These are phyloP conservation scores for Pterostichus niger DNA, from an alignment of 2,888 invertebrate species.

Conservation along the genomic window DNA sequence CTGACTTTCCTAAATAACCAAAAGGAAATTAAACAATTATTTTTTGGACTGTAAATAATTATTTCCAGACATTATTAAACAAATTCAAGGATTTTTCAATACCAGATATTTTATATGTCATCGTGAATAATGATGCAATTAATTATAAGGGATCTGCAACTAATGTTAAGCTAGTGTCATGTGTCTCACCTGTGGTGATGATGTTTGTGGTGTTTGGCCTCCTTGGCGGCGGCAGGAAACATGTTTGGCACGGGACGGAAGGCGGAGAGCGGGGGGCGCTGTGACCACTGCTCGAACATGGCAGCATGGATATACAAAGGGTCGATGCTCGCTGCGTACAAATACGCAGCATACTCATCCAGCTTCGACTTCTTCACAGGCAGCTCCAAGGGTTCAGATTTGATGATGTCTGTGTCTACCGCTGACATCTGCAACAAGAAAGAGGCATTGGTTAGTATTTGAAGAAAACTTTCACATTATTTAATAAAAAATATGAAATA, in stretches of 20 bases:
- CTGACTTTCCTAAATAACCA: too few species aligned
- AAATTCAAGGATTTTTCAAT: too few species aligned
- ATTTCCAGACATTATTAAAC: too few species aligned
- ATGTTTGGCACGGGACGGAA: conserved; percentile 83
- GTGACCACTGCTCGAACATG: conserved; percentile 74
- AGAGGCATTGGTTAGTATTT: too few species aligned
- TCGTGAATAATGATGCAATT: too few species aligned
- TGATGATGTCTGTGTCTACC: conserved; percentile 58
- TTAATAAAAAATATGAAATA: too few species aligned
- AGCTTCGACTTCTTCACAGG: conserved; percentile 82
- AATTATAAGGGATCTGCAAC: neutral
- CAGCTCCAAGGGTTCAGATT: conserved; percentile 78
- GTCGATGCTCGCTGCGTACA: conserved; percentile 73
- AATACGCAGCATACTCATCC: conserved; percentile 79
- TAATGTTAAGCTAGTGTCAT: neutral
- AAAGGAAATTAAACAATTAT: too few species aligned
- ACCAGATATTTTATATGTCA: too few species aligned
- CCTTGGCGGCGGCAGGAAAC: conserved; percentile 70
- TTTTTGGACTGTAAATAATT: too few species aligned
- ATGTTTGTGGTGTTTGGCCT: conserved; percentile 68
- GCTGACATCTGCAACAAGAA: conserved; percentile 42
- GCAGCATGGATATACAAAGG: conserved; percentile 75
- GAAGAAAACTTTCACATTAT: too few species aligned
- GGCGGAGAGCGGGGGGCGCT: conserved; percentile 77
- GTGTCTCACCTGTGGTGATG: conserved; percentile 66